phyloP scores from a whole-genome alignment of 92 coral and sea anemone species.

The Paragorgia papillata region DNA sequence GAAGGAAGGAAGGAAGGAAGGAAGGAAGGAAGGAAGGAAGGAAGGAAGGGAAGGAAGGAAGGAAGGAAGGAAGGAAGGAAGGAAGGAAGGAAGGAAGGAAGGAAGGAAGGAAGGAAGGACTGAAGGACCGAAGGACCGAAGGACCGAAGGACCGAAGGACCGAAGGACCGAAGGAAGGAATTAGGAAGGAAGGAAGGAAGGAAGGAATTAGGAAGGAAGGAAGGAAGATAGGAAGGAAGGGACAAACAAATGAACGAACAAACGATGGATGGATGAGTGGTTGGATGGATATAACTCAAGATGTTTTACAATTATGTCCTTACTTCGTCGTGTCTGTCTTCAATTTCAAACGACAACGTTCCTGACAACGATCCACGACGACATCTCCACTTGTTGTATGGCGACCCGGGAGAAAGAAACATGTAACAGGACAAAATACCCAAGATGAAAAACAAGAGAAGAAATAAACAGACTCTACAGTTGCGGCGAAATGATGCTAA shows the following conservation, averaged over 20 bases:
- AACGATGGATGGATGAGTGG: slow-evolving; percentile 3
- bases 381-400: slow-evolving; percentile 29
- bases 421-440: slow-evolving; percentile 10
- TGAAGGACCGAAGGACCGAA: slow-evolving; percentile 11
- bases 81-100: slow-evolving; percentile 17
- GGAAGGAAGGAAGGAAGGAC: slow-evolving; percentile 24
- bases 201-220: slow-evolving; percentile 16
- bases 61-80: neutral
- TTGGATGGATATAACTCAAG: neutral
- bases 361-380: slow-evolving; percentile 30
- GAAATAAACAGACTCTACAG: neutral
- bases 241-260: neutral
- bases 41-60: neutral
- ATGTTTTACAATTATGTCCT: no score
- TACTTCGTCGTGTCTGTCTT: neutral
- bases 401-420: slow-evolving; percentile 27
- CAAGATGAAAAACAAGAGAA: neutral
- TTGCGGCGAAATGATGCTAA: slow-evolving; percentile 20
- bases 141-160: slow-evolving; percentile 16
- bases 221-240: slow-evolving; percentile 21
- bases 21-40: no score
- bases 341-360: slow-evolving; percentile 3
- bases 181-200: no score
- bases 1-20: no score
- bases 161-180: slow-evolving; percentile 8